Conservation (phyloP, 1,140 invertebrate species). For the Hycleus cichorii region DNA sequence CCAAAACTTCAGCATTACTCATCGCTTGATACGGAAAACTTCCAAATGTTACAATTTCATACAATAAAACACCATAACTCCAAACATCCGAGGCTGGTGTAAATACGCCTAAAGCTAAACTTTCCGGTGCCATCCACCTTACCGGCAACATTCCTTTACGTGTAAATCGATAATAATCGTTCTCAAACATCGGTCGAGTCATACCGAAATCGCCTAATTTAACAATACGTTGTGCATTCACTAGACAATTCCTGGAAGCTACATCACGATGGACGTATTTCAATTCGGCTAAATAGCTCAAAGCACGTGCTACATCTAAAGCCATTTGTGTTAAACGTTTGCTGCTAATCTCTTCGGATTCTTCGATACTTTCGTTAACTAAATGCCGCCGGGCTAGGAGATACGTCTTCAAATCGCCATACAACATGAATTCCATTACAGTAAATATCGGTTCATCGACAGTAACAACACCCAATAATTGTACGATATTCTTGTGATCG, state of each 20-base stretch:
- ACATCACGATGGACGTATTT: conserved; percentile 85
- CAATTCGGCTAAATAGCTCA: conserved; percentile 70
- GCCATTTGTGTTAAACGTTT: conserved; percentile 78
- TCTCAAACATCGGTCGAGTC: conserved; percentile 80
- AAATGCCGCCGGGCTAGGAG: conserved; percentile 75
- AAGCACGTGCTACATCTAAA: conserved; percentile 74
- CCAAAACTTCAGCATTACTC: conserved; percentile 76
- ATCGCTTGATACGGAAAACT: conserved; percentile 82
- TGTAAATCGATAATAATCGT: conserved; percentile 81
- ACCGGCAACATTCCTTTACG: conserved; percentile 78
- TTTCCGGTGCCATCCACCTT: conserved; percentile 89
- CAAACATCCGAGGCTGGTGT: conserved; percentile 78
- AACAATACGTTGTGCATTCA: conserved; percentile 71
- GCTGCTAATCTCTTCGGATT: conserved; percentile 67
- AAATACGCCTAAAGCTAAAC: conserved; percentile 71
- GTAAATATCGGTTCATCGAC: conserved; percentile 79
- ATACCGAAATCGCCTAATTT: conserved; percentile 93
- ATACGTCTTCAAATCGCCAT: conserved; percentile 86
- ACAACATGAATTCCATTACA: conserved; percentile 91
- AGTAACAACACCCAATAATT: conserved; percentile 77
- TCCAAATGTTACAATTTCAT: conserved; percentile 81
- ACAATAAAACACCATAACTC: conserved; percentile 78
- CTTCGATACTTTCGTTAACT: conserved; percentile 63
- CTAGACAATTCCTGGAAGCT: conserved; percentile 81
- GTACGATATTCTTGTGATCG: conserved; percentile 84